A percentile compares a stretch with the other conserved stretches of the same genome.
Evolutionary conservation across 2,113 vertebrate genomes (phyloP).

Genomic region (Canis aureus): DNA sequence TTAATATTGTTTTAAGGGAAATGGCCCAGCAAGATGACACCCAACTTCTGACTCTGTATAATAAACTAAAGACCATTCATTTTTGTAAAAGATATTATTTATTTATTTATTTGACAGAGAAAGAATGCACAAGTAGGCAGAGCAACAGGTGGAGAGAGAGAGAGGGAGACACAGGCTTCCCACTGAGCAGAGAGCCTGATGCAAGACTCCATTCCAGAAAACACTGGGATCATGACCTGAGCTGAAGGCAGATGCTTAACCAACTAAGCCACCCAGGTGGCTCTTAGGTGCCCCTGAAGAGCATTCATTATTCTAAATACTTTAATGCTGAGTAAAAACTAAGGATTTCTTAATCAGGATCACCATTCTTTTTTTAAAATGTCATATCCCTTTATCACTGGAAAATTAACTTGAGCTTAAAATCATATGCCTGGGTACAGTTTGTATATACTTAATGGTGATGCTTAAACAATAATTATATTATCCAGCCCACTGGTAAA

Average conservation of each 20-base stretch:
- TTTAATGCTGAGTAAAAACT: constrained; percentile 61
- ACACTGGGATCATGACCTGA: too few relatives aligned
- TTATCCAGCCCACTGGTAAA: background rate
- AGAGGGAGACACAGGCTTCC: too few relatives aligned
- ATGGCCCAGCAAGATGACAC: background rate
- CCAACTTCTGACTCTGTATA: background rate
- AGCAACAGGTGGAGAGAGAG: too few relatives aligned
- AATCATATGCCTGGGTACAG: constrained; percentile 46
- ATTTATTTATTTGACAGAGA: too few relatives aligned
- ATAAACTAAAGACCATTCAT: constrained; percentile 45
- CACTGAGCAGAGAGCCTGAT: too few relatives aligned
- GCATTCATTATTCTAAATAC: constrained; percentile 51
- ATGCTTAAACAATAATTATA: constrained; percentile 55
- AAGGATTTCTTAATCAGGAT: constrained; percentile 61
- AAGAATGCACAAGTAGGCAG: too few relatives aligned
- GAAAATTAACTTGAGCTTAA: constrained; percentile 62
- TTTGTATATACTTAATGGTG: constrained; percentile 56
- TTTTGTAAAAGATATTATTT: background rate
- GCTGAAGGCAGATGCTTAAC: too few relatives aligned
- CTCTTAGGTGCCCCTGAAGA: too few relatives aligned
- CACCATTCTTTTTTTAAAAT: constrained; percentile 20
- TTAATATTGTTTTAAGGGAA: constrained; percentile 42
- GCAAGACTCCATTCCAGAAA: too few relatives aligned
- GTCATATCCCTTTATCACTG: constrained; percentile 32
- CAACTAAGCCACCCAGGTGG: too few relatives aligned